Percentiles rank a stretch among this genome's conserved stretches.
Conservation (phyloP, 2,797 vertebrate genomes). For the Zenarchopterus dispar region DNA sequence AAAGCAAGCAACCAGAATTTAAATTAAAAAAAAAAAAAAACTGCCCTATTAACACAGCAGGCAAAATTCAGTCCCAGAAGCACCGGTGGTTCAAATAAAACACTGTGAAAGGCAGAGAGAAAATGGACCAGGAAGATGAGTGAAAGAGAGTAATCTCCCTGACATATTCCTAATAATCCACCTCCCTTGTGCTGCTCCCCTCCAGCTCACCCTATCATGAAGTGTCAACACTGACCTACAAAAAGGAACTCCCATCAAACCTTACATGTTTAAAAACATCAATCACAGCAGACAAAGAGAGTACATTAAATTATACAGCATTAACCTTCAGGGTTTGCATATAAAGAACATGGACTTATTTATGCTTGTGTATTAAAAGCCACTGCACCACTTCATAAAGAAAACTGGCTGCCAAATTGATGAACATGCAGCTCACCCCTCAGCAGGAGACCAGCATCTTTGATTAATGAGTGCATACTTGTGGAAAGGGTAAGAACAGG, state of each 20-base stretch:
- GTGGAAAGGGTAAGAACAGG: slow-evolving; percentile 82
- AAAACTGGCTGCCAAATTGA: slow-evolving; percentile 91
- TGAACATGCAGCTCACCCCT: slow-evolving; percentile 89
- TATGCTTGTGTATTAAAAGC: slow-evolving; percentile 89
- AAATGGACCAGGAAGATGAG: slow-evolving; percentile 69
- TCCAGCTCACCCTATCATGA: slow-evolving; percentile 83
- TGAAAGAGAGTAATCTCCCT: slow-evolving; percentile 79
- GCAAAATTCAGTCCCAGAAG: slow-evolving; percentile 81
- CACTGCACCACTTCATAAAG: slow-evolving; percentile 86
- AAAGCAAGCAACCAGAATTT: slow-evolving; percentile 81
- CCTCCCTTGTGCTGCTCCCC: slow-evolving; percentile 78
- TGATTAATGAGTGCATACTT: slow-evolving; percentile 92
- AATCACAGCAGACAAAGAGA: slow-evolving; percentile 92
- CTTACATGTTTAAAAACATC: slow-evolving; percentile 92
- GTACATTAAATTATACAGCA: slow-evolving; percentile 95
- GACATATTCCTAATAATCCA: slow-evolving; percentile 83
- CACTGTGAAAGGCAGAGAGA: slow-evolving; percentile 75
- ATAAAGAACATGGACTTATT: slow-evolving; percentile 94
- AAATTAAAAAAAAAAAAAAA: slow-evolving; percentile 50
- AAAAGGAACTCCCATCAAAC: slow-evolving; percentile 85
- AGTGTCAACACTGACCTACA: slow-evolving; percentile 86
- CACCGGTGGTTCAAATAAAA: slow-evolving; percentile 80
- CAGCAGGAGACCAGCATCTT: slow-evolving; percentile 87
- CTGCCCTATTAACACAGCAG: slow-evolving; percentile 87
- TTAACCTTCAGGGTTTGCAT: slow-evolving; percentile 97